Evolutionary conservation across 2,888 invertebrate species (phyloP), one percentile per base, ranked within the genome.

Genomic region (Cephus pygmeus): DNA sequence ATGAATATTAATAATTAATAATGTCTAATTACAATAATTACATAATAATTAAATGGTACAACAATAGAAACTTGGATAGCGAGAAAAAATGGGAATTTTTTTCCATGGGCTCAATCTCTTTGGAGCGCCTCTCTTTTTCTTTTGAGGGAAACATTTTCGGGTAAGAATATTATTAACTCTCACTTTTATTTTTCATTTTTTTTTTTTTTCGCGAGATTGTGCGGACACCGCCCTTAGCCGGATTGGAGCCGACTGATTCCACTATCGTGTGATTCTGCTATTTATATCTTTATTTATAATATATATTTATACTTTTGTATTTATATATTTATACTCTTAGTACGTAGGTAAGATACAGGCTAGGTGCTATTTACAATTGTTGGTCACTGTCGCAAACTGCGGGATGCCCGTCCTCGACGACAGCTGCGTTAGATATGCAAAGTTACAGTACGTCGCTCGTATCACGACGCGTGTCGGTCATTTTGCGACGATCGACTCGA

Each of bases 11-110:
- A 87, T 89, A 87, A 86, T 87, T 89, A 90, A 89, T 88, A 88
- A 88, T 86, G 87, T 88, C 89, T 91, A 90, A 90, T 91, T 91
- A 91, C 91, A 90, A 89, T 91, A 91, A 90, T 91, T 91, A 91
- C 90, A 90, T 86, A 87, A 88, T 89, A 88, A 87, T 89, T 86
- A 88, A 40, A 90, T 90, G 82, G 83, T 89, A 88, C 90, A 91
- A 91, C 91, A 90, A 91, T 91, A 88, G 89, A 88, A 90, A 89
- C 83, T 89, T 87, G 77, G 83, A 83, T 87, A 89, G 87, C 86
- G 87, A 86, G 87, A 88, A 87, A 84, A 86, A 84, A 77, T 80
- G 80, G 56, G 83, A 83, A 83, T 84, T 79, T 77, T 77, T 75
- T 73, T 76, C 74, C 73, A 71, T 76, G 73, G 83, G 83, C 83